Base-by-base conservation (phyloP, 1,140 invertebrate species). In the Geopemphigus sp. region DNA sequence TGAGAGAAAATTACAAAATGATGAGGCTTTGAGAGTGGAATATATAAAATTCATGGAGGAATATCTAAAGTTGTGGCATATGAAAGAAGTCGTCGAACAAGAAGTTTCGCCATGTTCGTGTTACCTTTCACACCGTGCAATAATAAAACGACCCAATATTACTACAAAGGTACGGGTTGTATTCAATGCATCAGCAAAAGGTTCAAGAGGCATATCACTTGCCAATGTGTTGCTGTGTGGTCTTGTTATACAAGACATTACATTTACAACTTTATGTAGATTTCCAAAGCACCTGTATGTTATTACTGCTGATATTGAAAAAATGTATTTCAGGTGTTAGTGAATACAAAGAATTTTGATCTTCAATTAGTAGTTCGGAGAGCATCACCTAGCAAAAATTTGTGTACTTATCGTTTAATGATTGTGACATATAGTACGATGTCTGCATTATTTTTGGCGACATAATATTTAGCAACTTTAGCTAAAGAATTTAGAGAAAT, bases 151-250 rank as follows among this genome's bases (percentile, higher is more conserved):
- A 10, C 24, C 22, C 11, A 66, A 29, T 19, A 19, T 66, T n/a
- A 66, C 29, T 14, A 66, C 63, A 1, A 66, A 66, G 32, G 26
- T 39, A 29, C 53, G 85, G 24, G 84, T 86, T 12, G 85, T 86
- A 3, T 86, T 86, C 81, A 83, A 86, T 80, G 84, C 81, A 11
- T 83, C 81, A 15, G 81, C 81, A 39, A 83, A 83, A 61, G 82
- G 83, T 12, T 73, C 68, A 5, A 81, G 39, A 6, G 83, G 82
- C 0, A 29, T 76, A 24, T 84, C 83, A 1, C 59, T 87, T 10
- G 86, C 86, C 83, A 84, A 86, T 57, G 73, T 84, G 10, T 64
- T 85, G 54, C 83, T 73, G 61, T 68, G 17, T 84, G 82, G 81
- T 26, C 80, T 59, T 53, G 26, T 47, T 68, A 50, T 85, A 24